Conservation (phyloP, 2,888 invertebrate species). For the Incurvaria masculella region DNA sequence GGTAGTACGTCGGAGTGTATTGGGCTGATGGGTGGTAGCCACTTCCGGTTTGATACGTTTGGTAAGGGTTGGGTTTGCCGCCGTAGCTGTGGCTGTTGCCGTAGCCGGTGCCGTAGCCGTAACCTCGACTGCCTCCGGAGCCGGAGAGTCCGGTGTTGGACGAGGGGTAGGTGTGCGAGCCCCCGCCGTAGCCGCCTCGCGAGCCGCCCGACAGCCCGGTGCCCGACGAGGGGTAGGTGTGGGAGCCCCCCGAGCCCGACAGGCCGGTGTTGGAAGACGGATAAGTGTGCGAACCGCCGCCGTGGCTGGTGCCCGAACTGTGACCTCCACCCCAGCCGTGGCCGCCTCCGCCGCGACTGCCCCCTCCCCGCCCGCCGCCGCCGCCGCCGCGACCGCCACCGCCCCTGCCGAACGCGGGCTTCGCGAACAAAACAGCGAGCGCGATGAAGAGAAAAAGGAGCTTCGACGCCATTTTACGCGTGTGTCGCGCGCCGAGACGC, state of each 20-base stretch:
- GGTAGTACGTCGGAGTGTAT: background rate
- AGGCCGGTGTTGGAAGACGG: background rate
- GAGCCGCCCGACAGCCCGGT: background rate
- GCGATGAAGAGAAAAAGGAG: background rate
- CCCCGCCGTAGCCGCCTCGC: no score
- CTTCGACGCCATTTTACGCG: background rate
- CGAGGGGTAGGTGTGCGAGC: background rate
- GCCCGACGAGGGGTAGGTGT: background rate
- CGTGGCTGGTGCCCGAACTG: background rate
- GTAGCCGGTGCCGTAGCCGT: no score
- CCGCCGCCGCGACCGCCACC: background rate
- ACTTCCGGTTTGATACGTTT: background rate
- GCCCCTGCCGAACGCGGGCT: background rate
- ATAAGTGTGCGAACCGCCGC: background rate
- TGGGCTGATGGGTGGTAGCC: background rate
- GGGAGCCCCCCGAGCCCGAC: background rate
- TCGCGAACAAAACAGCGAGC: background rate
- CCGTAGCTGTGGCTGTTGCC: background rate
- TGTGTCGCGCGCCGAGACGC: background rate
- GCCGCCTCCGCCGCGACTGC: background rate
- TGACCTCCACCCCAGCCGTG: background rate
- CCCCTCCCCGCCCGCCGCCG: background rate
- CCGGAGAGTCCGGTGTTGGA: background rate
- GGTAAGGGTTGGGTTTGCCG: background rate
- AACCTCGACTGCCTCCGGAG: no score